These are phyloP conservation scores for Chromis chromis DNA, from an alignment of 2,797 vertebrate genomes.

Conservation along the genomic window DNA sequence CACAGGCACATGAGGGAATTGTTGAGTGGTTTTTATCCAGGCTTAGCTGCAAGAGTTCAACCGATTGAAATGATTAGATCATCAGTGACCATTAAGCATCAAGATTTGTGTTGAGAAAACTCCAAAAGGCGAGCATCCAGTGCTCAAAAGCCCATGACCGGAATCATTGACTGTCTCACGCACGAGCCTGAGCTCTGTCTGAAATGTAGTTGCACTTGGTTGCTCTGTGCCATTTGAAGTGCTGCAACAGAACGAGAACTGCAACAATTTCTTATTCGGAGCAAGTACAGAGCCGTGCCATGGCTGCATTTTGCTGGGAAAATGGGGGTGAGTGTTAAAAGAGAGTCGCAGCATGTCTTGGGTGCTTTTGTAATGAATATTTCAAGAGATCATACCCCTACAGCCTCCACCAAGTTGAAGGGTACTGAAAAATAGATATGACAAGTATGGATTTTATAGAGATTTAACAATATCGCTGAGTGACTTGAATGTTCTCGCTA, in stretches of 20 bases:
- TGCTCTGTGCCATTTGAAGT: slow-evolving; percentile 22
- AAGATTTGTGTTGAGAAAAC: slow-evolving; percentile 15
- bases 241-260: too few species aligned
- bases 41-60: slow-evolving; percentile 31
- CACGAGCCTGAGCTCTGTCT: slow-evolving; percentile 23
- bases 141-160: slow-evolving; percentile 39
- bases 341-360: slow-evolving; percentile 59
- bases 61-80: slow-evolving; percentile 52
- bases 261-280: neutral
- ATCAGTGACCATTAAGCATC: slow-evolving; percentile 40
- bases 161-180: slow-evolving; percentile 29
- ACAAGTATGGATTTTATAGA: slow-evolving; percentile 63
- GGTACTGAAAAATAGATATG: slow-evolving; percentile 74
- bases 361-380: slow-evolving; percentile 78
- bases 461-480: slow-evolving; percentile 56
- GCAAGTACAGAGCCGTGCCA: neutral
- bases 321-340: slow-evolving; percentile 50
- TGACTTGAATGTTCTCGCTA: slow-evolving; percentile 12
- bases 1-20: slow-evolving; percentile 26
- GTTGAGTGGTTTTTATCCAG: slow-evolving; percentile 37
- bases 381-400: slow-evolving; percentile 71
- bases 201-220: neutral
- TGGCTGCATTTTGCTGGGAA: slow-evolving; percentile 29
- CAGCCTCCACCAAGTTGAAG: slow-evolving; percentile 65
- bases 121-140: slow-evolving; percentile 2